A percentile compares a stretch with the other conserved stretches of the same genome.
Conservation (phyloP, 2,797 vertebrate species). For the Choloepus didactylus region DNA sequence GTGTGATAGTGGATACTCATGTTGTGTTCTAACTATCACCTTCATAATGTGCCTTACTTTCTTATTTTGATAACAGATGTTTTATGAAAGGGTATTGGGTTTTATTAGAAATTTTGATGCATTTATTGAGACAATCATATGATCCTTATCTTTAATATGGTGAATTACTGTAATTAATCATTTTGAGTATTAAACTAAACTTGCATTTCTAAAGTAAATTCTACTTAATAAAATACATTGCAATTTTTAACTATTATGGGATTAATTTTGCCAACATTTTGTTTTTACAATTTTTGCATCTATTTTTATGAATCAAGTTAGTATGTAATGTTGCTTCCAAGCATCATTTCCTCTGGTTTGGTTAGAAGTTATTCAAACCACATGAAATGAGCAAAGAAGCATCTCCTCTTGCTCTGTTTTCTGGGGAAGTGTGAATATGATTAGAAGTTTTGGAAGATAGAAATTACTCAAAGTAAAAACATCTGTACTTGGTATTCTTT, state of each 20-base stretch:
- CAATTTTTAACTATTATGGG: not conserved
- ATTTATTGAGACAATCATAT: not conserved
- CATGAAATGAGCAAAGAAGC: not conserved
- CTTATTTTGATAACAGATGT: not conserved
- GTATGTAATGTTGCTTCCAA: not conserved
- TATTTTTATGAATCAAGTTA: conserved; percentile 4
- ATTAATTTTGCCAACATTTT: not conserved
- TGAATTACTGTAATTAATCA: not conserved
- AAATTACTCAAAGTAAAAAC: conserved; percentile 16
- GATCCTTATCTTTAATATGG: not conserved
- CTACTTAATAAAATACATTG: not conserved
- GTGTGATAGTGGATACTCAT: not conserved
- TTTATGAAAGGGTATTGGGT: not conserved
- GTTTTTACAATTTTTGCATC: not conserved
- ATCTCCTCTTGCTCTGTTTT: not conserved
- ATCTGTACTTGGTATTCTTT: not conserved
- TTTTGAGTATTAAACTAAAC: not conserved
- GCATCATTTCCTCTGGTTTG: not conserved
- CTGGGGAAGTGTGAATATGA: not conserved
- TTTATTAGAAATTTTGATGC: not conserved
- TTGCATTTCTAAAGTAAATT: conserved; percentile 1
- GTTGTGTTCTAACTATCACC: not conserved
- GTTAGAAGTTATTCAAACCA: conserved; percentile 26
- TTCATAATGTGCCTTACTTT: not conserved
- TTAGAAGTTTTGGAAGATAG: conserved; percentile 49